Base-by-base conservation (phyloP, 2,113 vertebrate species). In the Ranitomeya imitator region DNA sequence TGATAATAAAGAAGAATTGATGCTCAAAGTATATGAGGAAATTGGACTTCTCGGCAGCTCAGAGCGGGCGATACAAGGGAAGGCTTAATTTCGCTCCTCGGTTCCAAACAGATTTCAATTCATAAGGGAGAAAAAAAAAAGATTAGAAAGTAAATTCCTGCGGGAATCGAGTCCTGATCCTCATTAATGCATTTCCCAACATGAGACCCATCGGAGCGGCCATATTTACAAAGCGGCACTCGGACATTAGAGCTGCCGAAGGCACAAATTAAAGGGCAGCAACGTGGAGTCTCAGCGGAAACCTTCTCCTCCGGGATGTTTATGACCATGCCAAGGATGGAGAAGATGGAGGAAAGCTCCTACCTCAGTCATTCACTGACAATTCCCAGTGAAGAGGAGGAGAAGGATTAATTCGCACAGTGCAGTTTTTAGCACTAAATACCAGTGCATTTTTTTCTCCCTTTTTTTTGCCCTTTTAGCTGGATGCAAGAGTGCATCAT, bases 111-210 rank as follows among this genome's bases (percentile, higher is more conserved):
- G 85, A 90, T 91, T 91, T 90, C 61, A 79, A 86, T 92, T 91
- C 82, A 85, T 76, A 65, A 86, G 13, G 63, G 83, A 93, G 81
- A 89, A 89, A 92, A 90, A 90, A 21, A 85, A 87, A 88, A 93
- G 90, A 93, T 92, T 90, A 92, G 91, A 93, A 88, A 67, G 18
- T n/a, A 90, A 91, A 88, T 84, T 91, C 69, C 9, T 89, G 83
- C 65, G 91, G 85, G 83, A 91, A 67, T 63, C 61, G 87, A 89
- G 88, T 90, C 88, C 86, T 92, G 91, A 89, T 91, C 89, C 90
- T 85, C 86, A 89, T 88, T 87, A 74, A 74, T 52, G 37, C 51
- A 76, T 76, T 90, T 67, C 80, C 90, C 63, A 45, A 21, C 14
- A 52, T 8, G 65, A 91, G 90, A 87, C 31, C 80, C 0, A 82